Percentiles rank a stretch among this genome's conserved stretches.
These are phyloP conservation scores for Tridacna gigas DNA, from an alignment of 2,888 invertebrate species.

Conservation along the genomic window DNA sequence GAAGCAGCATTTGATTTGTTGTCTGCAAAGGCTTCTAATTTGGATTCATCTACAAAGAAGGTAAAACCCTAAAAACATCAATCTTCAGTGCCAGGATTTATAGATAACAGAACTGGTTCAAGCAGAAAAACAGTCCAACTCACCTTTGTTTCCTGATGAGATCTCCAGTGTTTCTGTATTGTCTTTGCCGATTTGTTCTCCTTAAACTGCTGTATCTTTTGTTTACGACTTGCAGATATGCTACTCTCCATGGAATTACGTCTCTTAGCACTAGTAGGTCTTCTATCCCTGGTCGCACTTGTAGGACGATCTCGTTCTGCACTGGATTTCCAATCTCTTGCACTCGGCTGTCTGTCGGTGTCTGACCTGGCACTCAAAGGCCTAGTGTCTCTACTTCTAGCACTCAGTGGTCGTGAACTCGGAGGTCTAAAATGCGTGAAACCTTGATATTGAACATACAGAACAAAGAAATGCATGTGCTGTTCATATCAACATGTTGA, in stretches of 20 bases:
- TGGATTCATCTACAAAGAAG: too few relatives aligned
- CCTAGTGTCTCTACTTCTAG: constrained; percentile 30
- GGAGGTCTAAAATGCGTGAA: constrained; percentile 22
- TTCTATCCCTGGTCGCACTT: constrained; percentile 34
- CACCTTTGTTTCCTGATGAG: constrained; percentile 47
- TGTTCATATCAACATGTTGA: too few relatives aligned
- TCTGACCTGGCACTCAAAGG: constrained; percentile 61
- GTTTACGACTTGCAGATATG: constrained; percentile 49
- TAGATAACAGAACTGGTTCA: too few relatives aligned
- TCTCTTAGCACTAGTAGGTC: constrained; percentile 64
- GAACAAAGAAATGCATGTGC: too few relatives aligned
- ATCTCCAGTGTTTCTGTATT: constrained; percentile 79
- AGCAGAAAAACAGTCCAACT: background rate
- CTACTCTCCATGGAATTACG: constrained; percentile 64
- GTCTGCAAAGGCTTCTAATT: too few relatives aligned
- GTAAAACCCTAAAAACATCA: too few relatives aligned
- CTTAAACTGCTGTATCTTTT: constrained; percentile 64
- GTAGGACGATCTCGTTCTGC: constrained; percentile 30
- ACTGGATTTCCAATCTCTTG: constrained; percentile 24
- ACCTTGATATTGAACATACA: too few relatives aligned
- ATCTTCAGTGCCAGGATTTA: too few relatives aligned
- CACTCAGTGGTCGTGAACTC: constrained; percentile 51
- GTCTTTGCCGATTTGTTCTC: constrained; percentile 77
- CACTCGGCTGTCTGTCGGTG: constrained; percentile 51
- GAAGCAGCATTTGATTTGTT: too few relatives aligned